Base-by-base conservation (phyloP, 2,113 vertebrate genomes). In the Lepidothrix coronata region DNA sequence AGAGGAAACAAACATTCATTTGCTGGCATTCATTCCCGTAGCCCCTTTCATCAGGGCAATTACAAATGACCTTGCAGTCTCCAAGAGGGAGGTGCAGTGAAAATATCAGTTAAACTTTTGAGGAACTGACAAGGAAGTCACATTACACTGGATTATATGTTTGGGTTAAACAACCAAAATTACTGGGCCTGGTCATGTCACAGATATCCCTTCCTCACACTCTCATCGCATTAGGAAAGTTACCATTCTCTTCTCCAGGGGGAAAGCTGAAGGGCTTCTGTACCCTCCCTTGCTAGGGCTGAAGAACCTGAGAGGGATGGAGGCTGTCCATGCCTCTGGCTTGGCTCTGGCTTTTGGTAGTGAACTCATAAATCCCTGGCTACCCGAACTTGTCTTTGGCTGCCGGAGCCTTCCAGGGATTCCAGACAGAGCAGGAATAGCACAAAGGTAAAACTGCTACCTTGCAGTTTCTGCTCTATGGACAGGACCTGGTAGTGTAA, bases 291-390 rank as follows among this genome's bases (percentile, higher is more conserved):
- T 68, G 17, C 33, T 41, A 54, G n/a, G 24, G 39, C 57, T 76
- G 58, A 70, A 73, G 88, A 85, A 73, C 46, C 14, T 71, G 44
- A 41, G 78, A 57, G 33, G 14, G 62, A 18, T 83, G 75, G 82
- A 80, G n/a, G 27, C 33, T 76, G 52, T 55, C 51, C 39, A 11
- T 79, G 28, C 35, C 25, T 82, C 89, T 89, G 91, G 39, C 41
- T 85, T 95, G 86, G 57, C 61, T 85, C 65, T 61, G 65, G 21
- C 14, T 73, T 88, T 85, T 90, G 46, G 46, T 70, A 66, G 71
- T 85, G 71, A 93, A 63, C 49, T 76, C 89, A 68, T 61, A 88
- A 96, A 91, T 94, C 63, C 51, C 72, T 96, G 93, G 85, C 62
- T 83, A 80, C 67, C 48, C 83, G 35, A 89, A 66, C 30, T 88